A percentile compares a stretch with the other conserved stretches of the same genome.
Conservation (phyloP, 2,797 vertebrate genomes). For the Moxostoma hubbsi region DNA sequence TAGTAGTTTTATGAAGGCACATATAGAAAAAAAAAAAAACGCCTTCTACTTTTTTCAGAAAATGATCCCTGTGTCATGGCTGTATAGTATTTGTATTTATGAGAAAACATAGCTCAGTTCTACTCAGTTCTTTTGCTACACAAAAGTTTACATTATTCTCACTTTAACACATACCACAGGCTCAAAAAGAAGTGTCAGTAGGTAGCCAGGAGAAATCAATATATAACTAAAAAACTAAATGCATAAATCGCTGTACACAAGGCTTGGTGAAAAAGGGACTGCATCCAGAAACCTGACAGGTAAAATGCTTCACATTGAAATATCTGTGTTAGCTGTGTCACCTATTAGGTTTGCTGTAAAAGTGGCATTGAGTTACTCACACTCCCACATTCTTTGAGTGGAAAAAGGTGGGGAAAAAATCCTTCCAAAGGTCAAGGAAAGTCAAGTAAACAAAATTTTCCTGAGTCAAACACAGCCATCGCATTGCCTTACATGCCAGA, state of each 20-base stretch:
- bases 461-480: constrained; percentile 78
- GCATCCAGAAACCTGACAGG: constrained; percentile 28
- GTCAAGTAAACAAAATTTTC: constrained; percentile 83
- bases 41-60: constrained; percentile 16
- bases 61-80: neutral
- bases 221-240: constrained; percentile 32
- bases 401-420: constrained; percentile 68
- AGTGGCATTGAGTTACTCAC: constrained; percentile 77
- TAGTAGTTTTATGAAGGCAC: neutral
- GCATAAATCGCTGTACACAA: constrained; percentile 24
- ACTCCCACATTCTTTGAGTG: constrained; percentile 72
- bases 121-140: neutral
- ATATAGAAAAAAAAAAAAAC: neutral
- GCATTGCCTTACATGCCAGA: constrained; percentile 73
- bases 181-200: no score
- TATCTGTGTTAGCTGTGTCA: constrained; percentile 62
- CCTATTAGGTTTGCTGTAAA: constrained; percentile 71
- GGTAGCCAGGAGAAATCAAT: constrained; percentile 12
- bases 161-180: neutral
- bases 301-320: constrained; percentile 58
- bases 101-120: no score
- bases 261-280: constrained; percentile 6
- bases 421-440: constrained; percentile 73
- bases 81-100: no score
- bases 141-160: neutral